These are phyloP conservation scores for Syncerus caffer DNA, from an alignment of 2,797 vertebrate genomes.

Conservation along the genomic window DNA sequence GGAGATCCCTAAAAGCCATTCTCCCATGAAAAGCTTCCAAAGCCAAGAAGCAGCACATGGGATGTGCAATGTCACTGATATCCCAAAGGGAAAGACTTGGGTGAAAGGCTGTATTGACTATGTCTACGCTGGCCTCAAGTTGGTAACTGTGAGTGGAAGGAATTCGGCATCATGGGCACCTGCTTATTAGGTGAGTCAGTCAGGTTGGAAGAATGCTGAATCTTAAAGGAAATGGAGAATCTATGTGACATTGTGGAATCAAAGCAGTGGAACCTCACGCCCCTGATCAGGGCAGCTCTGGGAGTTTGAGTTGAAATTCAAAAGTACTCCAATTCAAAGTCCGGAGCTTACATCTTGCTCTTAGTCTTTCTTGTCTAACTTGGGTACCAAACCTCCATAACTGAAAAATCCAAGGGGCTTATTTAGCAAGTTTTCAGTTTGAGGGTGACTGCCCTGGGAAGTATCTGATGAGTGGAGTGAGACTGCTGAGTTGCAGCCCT, in stretches of 20 bases:
- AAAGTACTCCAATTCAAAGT: background rate
- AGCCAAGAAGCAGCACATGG: background rate
- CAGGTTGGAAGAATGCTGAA: background rate
- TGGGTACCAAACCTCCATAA: background rate
- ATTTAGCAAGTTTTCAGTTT: background rate
- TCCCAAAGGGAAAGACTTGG: background rate
- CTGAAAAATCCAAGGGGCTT: background rate
- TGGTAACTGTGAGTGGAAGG: background rate
- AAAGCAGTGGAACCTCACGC: background rate
- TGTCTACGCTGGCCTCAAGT: background rate
- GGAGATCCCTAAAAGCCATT: background rate
- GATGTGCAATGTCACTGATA: background rate
- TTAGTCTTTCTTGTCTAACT: background rate
- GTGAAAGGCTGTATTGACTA: background rate
- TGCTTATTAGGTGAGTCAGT: background rate
- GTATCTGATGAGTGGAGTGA: background rate
- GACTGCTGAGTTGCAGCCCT: background rate
- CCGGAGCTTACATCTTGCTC: background rate
- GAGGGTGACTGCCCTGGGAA: background rate
- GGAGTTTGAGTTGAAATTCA: background rate
- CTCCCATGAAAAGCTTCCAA: background rate
- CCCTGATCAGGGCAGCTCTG: background rate
- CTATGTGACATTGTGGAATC: background rate
- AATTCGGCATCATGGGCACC: background rate
- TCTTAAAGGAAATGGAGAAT: background rate